Conservation (phyloP, 2,113 vertebrate genomes). For the Larimichthys crocea region DNA sequence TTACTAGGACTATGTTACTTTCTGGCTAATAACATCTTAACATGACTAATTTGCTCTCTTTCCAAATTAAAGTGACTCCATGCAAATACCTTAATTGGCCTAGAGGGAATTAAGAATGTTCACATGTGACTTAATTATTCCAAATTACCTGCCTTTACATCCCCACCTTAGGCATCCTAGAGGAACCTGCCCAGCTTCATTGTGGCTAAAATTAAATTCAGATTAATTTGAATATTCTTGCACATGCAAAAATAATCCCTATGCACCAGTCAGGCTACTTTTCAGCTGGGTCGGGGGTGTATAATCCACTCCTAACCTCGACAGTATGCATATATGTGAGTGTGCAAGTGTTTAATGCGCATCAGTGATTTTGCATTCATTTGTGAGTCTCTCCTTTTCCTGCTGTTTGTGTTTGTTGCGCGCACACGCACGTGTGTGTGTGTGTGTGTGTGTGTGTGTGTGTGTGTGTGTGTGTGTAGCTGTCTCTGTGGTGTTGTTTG, state of each 20-base stretch:
- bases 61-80: slow-evolving; percentile 49
- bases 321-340: slow-evolving; percentile 26
- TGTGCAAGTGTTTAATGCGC: slow-evolving; percentile 47
- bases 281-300: slow-evolving; percentile 50
- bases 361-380: slow-evolving; percentile 38
- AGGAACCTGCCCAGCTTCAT: slow-evolving; percentile 40
- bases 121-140: slow-evolving; percentile 53
- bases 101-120: slow-evolving; percentile 55
- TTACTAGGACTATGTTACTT: slow-evolving; percentile 21
- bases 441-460: slow-evolving; percentile 14
- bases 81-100: slow-evolving; percentile 61
- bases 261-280: slow-evolving; percentile 48
- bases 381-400: slow-evolving; percentile 27
- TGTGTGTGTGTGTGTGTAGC: slow-evolving; percentile 9
- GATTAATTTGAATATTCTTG: slow-evolving; percentile 54
- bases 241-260: slow-evolving; percentile 56
- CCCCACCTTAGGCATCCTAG: slow-evolving; percentile 27
- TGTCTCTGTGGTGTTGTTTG: slow-evolving; percentile 49
- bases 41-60: slow-evolving; percentile 49
- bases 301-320: slow-evolving; percentile 62
- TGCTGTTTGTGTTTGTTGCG: slow-evolving; percentile 23
- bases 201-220: slow-evolving; percentile 54
- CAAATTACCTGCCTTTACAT: slow-evolving; percentile 59
- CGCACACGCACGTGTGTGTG: not conserved
- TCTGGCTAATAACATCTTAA: slow-evolving; percentile 43